These are phyloP conservation scores for Galerucella calmariensis DNA, from an alignment of 2,888 invertebrate genomes.

Conservation along the genomic window DNA sequence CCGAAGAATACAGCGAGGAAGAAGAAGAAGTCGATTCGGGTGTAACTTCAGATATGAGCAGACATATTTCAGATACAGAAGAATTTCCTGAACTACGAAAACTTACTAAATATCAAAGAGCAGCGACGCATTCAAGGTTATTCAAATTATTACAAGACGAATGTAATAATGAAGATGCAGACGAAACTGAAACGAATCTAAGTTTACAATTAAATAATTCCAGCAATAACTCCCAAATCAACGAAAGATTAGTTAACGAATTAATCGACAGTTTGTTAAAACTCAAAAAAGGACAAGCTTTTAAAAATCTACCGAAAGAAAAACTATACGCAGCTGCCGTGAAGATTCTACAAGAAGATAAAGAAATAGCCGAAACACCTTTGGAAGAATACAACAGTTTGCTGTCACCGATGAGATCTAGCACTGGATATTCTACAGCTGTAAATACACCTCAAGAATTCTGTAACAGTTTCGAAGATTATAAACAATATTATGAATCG, in stretches of 20 bases:
- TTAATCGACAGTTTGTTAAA: slow-evolving; percentile 70
- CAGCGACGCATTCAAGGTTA: slow-evolving; percentile 78
- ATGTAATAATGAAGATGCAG: slow-evolving; percentile 63
- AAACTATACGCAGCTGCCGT: slow-evolving; percentile 71
- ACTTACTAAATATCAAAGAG: slow-evolving; percentile 73
- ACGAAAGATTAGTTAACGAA: slow-evolving; percentile 70
- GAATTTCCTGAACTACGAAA: slow-evolving; percentile 72
- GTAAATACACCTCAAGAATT: slow-evolving; percentile 66
- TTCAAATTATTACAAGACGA: slow-evolving; percentile 75
- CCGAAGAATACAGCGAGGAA: slow-evolving; percentile 63
- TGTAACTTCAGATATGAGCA: slow-evolving; percentile 76
- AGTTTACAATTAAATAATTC: neutral
- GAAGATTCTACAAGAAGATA: slow-evolving; percentile 69
- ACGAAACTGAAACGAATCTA: slow-evolving; percentile 46
- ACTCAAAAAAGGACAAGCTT: slow-evolving; percentile 68
- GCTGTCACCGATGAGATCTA: slow-evolving; percentile 58
- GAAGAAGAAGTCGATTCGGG: slow-evolving; percentile 78
- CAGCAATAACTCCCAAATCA: slow-evolving; percentile 67
- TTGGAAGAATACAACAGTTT: slow-evolving; percentile 61
- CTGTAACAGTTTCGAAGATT: slow-evolving; percentile 66
- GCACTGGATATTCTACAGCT: slow-evolving; percentile 66
- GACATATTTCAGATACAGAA: slow-evolving; percentile 75
- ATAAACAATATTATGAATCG: slow-evolving; percentile 69
- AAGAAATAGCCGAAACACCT: slow-evolving; percentile 65
- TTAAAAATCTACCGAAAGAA: slow-evolving; percentile 69